Conservation (phyloP, 2,888 invertebrate genomes). For the Ichneumoninae sp. region DNA sequence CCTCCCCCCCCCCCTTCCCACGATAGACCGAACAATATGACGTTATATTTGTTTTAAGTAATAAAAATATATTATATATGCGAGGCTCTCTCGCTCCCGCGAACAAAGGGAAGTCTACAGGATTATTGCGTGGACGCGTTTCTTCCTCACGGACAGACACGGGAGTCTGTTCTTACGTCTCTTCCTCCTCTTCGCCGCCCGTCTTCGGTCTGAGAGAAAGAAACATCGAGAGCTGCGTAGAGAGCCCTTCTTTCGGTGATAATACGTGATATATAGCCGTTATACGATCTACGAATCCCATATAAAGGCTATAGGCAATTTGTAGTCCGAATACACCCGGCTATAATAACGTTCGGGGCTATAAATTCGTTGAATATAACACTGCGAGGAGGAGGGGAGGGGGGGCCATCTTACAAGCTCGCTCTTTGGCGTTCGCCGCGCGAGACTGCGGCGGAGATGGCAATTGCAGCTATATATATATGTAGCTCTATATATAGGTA, state of each 20-base stretch:
- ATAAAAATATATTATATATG: slow-evolving; percentile 63
- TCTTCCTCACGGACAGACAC: slow-evolving; percentile 54
- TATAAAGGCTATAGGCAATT: slow-evolving; percentile 72
- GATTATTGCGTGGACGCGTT: slow-evolving; percentile 55
- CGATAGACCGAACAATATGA: slow-evolving; percentile 58
- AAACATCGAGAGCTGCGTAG: slow-evolving; percentile 42
- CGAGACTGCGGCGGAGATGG: slow-evolving; percentile 32
- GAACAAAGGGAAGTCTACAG: slow-evolving; percentile 58
- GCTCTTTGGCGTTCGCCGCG: slow-evolving; percentile 69
- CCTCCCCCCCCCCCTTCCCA: neutral
- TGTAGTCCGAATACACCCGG: slow-evolving; percentile 72
- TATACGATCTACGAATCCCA: slow-evolving; percentile 73
- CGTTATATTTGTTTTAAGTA: slow-evolving; percentile 64
- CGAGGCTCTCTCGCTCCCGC: slow-evolving; percentile 27
- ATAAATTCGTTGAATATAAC: slow-evolving; percentile 71
- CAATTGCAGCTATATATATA: slow-evolving; percentile 42
- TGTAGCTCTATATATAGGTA: neutral
- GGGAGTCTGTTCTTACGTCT: slow-evolving; percentile 19
- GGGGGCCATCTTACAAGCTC: slow-evolving; percentile 59
- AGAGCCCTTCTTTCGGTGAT: slow-evolving; percentile 69
- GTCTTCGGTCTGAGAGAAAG: slow-evolving; percentile 22
- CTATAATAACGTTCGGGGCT: slow-evolving; percentile 71
- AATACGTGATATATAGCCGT: slow-evolving; percentile 72
- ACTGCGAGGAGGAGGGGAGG: slow-evolving; percentile 55
- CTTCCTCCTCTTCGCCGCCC: slow-evolving; percentile 38